Base-by-base conservation (phyloP, 2,113 vertebrate species). In the Otis tarda region DNA sequence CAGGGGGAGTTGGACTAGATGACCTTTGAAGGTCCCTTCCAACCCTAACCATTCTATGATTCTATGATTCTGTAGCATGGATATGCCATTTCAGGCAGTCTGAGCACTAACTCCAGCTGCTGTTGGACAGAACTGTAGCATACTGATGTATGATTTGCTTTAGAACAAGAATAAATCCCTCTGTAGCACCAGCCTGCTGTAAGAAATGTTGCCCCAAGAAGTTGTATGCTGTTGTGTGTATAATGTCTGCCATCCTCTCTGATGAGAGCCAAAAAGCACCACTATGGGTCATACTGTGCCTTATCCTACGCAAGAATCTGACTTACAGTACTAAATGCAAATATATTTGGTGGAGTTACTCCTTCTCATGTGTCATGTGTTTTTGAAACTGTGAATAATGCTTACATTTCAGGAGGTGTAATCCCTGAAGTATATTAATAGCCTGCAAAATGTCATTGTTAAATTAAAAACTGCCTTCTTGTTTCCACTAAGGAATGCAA, bases 341-440 rank as follows among this genome's bases (percentile, higher is more conserved):
- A 73, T 70, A 3, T 28, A 71, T 75, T 59, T 73, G 31, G 30
- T 69, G 49, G 69, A 90, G 74, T 91, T 77, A 67, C 77, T 93
- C 39, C n/a, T 94, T 45, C 28, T 85, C 25, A 14, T 67, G n/a
- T 87, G 71, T 85, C 25, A 14, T 67, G n/a, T 87, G 71, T 56
- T 91, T 95, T 30, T 93, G 69, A 83, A 87, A 50, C 67, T 67
- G 35, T 81, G 65, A 91, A 84, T 82, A 84, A 65, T 64, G 50
- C 78, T 86, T 93, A 39, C 23, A 31, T 89, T 78, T 92, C 88
- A 83, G 64, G 84, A 87, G 83, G 33, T 83, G 47, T 85, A 71
- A 91, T 71, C 56, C 57, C 60, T 89, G 68, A 86, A 93, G 71
- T 37, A 85, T 78, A 93, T 93, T 83, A 92, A 80, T 61, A 37